These are phyloP conservation scores for Carettochelys insculpta DNA, from an alignment of 2,113 vertebrate species.

Conservation along the genomic window DNA sequence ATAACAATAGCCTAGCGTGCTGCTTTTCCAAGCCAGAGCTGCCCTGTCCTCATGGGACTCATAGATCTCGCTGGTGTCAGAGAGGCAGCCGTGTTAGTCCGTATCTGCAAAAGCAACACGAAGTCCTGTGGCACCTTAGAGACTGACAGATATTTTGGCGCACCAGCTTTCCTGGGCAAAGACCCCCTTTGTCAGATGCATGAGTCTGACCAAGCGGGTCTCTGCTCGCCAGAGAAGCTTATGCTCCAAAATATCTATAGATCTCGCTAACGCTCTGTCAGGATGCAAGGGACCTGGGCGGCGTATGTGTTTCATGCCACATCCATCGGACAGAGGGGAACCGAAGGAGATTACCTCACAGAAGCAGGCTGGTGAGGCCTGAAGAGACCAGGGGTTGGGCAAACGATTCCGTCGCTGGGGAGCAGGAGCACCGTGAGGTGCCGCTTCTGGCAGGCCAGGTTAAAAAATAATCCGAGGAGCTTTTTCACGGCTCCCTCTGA, in stretches of 20 bases:
- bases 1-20: not conserved
- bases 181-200: no score
- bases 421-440: slow-evolving; percentile 37
- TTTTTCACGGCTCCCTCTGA: not conserved
- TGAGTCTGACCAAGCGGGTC: no score
- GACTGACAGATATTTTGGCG: no score
- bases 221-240: no score
- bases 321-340: not conserved
- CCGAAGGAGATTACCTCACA: not conserved
- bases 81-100: no score
- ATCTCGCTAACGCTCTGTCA: not conserved
- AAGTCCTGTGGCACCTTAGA: no score
- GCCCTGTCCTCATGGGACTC: not conserved
- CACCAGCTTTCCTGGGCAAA: no score
- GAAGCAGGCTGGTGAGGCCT: not conserved
- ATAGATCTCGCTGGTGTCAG: not conserved
- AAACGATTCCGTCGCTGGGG: not conserved
- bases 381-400: not conserved
- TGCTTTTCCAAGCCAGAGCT: rapidly evolving
- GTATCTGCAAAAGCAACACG: no score
- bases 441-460: not conserved
- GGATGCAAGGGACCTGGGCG: not conserved
- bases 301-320: rapidly evolving
- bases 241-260: no score
- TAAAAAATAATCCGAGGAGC: slow-evolving; percentile 12